Evolutionary conservation across 2,113 vertebrate genomes (phyloP), one percentile per base, ranked within the genome.

Genomic region (Rhabdornis inornatus): DNA sequence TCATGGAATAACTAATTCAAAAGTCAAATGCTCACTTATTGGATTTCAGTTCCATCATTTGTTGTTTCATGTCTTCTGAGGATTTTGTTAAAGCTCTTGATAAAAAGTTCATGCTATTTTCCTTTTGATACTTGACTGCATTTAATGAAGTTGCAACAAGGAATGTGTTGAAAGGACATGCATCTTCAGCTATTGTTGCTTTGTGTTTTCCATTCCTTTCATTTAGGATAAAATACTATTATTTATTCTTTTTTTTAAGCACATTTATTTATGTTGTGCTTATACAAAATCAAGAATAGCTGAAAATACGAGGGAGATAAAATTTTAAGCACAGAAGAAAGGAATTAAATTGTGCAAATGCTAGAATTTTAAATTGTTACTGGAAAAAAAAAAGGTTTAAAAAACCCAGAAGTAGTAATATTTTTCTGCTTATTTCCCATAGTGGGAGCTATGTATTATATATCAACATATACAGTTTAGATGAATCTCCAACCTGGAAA

Each of bases 11-110:
- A 23, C 17, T 94, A 77, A 89, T 68, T 45, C 40, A 1, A 50
- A 35, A 94, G 63, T 25, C 49, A 81, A 77, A 90, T 80, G 42
- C 42, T 47, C 39, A 52, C n/a, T 76, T 78, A 68, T 11, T 60
- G 28, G 33, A 55, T 65, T 95, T 56, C 22, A 68, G 15, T 40
- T 84, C 74, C 39, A 60, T 66, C 27, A 57, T 75, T 74, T 95
- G 60, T 50, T 92, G 28, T 76, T 93, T 93, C 60, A 37, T 28
- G 57, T 53, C 61, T 92, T 64, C 64, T 83, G 37, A 83, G 55
- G 47, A 90, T 90, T 96, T 96, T 86, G 45, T 79, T 79, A 92
- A 90, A 92, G 86, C 23, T 83, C 93, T 59, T 83, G 37, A 84
- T 87, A 61, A 92, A 74, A 92, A 11, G 8, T 35, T 95, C 33